Evolutionary conservation across 2,888 invertebrate species (phyloP), one percentile per base, ranked within the genome.

Genomic region (Eledona agricola): DNA sequence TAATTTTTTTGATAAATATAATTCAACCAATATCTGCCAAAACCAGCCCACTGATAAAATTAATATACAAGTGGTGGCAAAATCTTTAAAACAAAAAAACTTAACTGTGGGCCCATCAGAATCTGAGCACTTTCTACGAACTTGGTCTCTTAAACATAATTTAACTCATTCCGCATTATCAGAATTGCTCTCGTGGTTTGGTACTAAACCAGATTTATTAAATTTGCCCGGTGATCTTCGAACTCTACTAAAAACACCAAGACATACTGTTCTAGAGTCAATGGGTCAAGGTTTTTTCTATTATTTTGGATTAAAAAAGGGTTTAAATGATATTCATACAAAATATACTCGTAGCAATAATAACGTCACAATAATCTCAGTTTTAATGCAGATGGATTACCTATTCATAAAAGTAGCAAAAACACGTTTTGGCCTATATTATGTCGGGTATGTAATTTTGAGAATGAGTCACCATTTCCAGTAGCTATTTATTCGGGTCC

Each of bases 401-500:
- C 51, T 5, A n/a, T 51, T 5, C 51, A 46, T 16, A 51, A 51
- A 34, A 34, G 34, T 20, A 51, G 34, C 12, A 51, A 35, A 7
- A 1, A 4, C 6, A 46, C 45, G 6, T 51, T 51, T 23, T 57
- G 57, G 57, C 57, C 57, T n/a, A 57, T 57, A 31, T 45, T 57
- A 25, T 55, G 53, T 20, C 34, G 20, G n/a, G 25, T 55, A 16
- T n/a, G 32, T 7, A 15, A 38, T 17, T 29, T 31, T 7, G 13
- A 10, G 3, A 25, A 25, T 17, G 29, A 23, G 15, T 4, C 2
- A 5, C 43, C 45, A 15, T 55, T 55, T 40, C 31, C 51, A 7
- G 55, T 52, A 6, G 52, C 49, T n/a, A 55, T 60, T 50, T 60
- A 34, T 45, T 57, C 40, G 42, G 59, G 59, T 19, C 23, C 26